Evolutionary conservation across 2,888 invertebrate species (phyloP).

Genomic region (Sepiola atlantica): DNA sequence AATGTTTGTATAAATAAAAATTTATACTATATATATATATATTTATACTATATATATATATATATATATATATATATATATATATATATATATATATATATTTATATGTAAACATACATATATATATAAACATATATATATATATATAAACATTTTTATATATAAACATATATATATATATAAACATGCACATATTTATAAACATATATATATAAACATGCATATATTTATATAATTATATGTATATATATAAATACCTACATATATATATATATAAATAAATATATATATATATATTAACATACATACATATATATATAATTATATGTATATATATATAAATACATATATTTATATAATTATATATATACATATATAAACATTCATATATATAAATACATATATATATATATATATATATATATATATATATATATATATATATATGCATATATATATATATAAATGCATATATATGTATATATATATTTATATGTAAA

Average conservation of each 20-base stretch:
- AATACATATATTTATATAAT: neutral
- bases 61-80: too few relatives aligned
- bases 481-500: too few relatives aligned
- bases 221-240: neutral
- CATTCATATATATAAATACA: slow-evolving; percentile 8
- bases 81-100: too few relatives aligned
- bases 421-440: slow-evolving; percentile 3
- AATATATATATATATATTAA: neutral
- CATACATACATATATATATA: neutral
- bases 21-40: too few relatives aligned
- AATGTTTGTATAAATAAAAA: too few relatives aligned
- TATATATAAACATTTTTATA: too few relatives aligned
- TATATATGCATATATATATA: too few relatives aligned
- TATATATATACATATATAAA: neutral
- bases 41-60: too few relatives aligned
- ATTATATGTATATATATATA: neutral
- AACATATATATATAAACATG: neutral
- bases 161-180: too few relatives aligned
- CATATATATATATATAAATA: neutral
- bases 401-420: slow-evolving; percentile 38
- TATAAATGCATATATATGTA: too few relatives aligned
- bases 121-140: neutral
- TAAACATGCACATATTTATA: neutral
- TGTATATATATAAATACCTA: neutral
- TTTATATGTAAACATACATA: too few relatives aligned